Evolutionary conservation across 2,888 invertebrate genomes (phyloP), one percentile per base, ranked within the genome.

Genomic region (Coremacera marginata): DNA sequence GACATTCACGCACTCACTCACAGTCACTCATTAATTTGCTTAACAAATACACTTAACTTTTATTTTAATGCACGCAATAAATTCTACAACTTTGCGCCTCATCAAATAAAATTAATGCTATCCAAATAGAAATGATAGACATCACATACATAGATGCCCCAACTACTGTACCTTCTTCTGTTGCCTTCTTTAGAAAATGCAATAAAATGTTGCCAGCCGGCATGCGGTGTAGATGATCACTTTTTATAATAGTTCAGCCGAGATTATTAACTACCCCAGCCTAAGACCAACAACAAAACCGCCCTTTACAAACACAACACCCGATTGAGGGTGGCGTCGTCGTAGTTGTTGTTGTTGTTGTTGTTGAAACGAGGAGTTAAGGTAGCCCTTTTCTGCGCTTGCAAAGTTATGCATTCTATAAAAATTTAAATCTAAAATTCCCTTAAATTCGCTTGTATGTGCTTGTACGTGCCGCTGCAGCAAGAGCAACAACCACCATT

Each of bases 31-130:
- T 44, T 44, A 44, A 44, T 44, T 44, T 44, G 44, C 14, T 44
- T 44, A 44, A 44, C 44, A 44, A 11, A 44, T 44, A 14, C 44
- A 44, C 44, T 44, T 44, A 44, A 44, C 1, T 44, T 82, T 82
- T 84, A 78, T 80, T 76, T 63, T 44, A 79, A 71, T 67, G 74
- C 76, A 77, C 70, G 80, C 79, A 86, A 88, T 88, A 87, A 87
- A 88, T 87, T 88, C 88, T 86, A 83, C 85, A 87, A 87, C 86
- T 87, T 88, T 88, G 85, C 86, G 86, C 86, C 86, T 86, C 86
- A 86, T 86, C 86, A 86, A 85, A 83, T 80, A 81, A 81, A 85
- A 84, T 84, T 82, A 86, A 84, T 82, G 82, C 82, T 60, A 27
- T 51, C 81, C 85, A 85, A 86, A 86, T 86, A 86, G 84, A 86